A percentile compares a stretch with the other conserved stretches of the same genome.
phyloP scores from a whole-genome alignment of 2,113 vertebrate species.

The Myotis lucifugus region DNA sequence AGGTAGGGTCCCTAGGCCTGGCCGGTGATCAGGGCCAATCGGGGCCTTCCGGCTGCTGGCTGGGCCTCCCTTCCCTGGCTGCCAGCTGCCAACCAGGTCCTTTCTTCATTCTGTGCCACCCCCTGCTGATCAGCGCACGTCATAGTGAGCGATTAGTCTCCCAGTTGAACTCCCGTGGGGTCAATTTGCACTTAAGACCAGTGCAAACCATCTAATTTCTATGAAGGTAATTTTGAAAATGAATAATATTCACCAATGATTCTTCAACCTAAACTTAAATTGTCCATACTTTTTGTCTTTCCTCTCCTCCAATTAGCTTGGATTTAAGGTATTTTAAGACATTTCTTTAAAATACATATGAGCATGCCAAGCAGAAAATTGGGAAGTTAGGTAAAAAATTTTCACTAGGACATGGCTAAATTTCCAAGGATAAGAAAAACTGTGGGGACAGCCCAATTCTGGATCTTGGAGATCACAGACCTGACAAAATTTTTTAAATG shows the following conservation, averaged over 20 bases:
- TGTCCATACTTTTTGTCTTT: background rate
- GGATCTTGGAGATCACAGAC: background rate
- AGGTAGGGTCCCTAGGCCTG: too few species aligned
- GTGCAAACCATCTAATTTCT: background rate
- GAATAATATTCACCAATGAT: background rate
- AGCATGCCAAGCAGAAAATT: background rate
- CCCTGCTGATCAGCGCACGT: too few species aligned
- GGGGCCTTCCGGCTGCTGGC: too few species aligned
- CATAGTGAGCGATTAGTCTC: too few species aligned
- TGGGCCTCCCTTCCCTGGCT: too few species aligned
- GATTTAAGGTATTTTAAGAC: background rate
- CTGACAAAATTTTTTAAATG: background rate
- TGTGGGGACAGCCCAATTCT: background rate
- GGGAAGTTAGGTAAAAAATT: background rate
- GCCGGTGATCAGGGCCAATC: too few species aligned
- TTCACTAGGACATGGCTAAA: background rate
- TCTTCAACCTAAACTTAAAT: background rate
- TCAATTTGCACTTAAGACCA: background rate
- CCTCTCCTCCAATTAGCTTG: background rate
- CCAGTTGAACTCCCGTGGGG: too few species aligned
- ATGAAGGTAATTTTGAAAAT: background rate
- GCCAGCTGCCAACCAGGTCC: too few species aligned
- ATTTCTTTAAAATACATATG: background rate
- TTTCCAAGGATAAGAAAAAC: background rate
- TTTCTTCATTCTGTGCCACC: too few species aligned